A percentile compares a stretch with the other conserved stretches of the same genome.
These are phyloP conservation scores for Tortrix viridana DNA, from an alignment of 2,888 invertebrate genomes.

Conservation along the genomic window DNA sequence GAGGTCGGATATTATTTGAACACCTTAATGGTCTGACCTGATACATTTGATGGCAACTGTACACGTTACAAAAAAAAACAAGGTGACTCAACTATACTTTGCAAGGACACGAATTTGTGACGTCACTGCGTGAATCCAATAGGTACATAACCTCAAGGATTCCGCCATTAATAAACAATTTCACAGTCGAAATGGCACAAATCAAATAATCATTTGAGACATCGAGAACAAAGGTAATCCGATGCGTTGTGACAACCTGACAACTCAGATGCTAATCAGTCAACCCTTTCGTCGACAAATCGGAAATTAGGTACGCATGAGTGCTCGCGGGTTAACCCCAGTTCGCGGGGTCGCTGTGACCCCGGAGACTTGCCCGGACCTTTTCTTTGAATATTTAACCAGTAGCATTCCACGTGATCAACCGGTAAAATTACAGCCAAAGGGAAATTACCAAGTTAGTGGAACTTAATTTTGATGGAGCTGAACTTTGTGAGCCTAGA, in stretches of 20 bases:
- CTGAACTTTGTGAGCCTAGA: neutral
- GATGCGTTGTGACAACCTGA: conserved; percentile 78
- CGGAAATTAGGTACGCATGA: conserved; percentile 83
- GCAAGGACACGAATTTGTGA: too few species aligned
- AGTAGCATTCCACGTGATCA: conserved; percentile 63
- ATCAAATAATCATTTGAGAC: conserved; percentile 56
- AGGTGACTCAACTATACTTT: too few species aligned
- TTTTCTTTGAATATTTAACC: conserved; percentile 83
- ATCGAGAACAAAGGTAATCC: conserved; percentile 63
- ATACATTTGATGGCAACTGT: too few species aligned
- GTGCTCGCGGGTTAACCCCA: conserved; percentile 76
- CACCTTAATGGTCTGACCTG: too few species aligned
- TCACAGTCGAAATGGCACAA: conserved; percentile 54
- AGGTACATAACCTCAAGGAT: conserved; percentile 13
- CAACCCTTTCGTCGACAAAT: conserved; percentile 82
- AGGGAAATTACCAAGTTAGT: conserved; percentile 26
- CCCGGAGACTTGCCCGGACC: conserved; percentile 67
- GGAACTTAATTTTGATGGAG: conserved; percentile 18
- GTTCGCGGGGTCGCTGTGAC: conserved; percentile 62
- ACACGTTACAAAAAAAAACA: too few species aligned
- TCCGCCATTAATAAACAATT: conserved; percentile 47
- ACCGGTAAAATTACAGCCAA: conserved; percentile 39
- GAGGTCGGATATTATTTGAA: too few species aligned
- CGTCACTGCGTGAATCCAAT: too few species aligned
- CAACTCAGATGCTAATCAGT: conserved; percentile 82